These are phyloP conservation scores for Drosophila histrio DNA, from an alignment of 2,888 invertebrate species.

Conservation along the genomic window DNA sequence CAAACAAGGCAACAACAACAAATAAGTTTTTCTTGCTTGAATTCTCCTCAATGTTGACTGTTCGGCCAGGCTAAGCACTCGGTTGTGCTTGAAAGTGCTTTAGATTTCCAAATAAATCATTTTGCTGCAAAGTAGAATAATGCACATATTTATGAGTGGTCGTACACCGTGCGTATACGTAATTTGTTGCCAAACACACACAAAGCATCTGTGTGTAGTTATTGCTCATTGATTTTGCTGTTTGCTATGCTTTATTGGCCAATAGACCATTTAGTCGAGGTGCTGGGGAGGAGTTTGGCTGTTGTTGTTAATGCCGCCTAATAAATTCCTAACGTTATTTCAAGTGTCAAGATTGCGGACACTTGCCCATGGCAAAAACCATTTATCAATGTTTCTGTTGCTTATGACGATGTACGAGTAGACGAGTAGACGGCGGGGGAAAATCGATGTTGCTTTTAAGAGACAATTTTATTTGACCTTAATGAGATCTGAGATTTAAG, in stretches of 20 bases:
- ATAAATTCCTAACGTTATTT: constrained; percentile 64
- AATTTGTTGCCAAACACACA: constrained; percentile 23
- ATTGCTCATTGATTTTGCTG: constrained; percentile 43
- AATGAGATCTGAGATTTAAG: constrained; percentile 22
- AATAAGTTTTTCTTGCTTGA: constrained; percentile 1
- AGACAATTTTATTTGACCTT: constrained; percentile 8
- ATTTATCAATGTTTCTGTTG: constrained; percentile 57
- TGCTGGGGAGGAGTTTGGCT: not conserved
- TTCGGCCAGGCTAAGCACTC: not conserved
- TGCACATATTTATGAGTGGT: constrained; percentile 60
- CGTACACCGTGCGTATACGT: constrained; percentile 49
- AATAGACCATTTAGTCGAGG: not conserved
- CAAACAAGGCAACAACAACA: constrained; percentile 13
- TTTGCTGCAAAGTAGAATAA: constrained; percentile 46
- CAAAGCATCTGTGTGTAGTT: constrained; percentile 15
- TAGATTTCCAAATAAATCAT: constrained; percentile 31
- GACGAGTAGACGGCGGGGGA: not conserved
- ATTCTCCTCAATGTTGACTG: constrained; percentile 12
- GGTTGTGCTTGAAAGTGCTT: constrained; percentile 4
- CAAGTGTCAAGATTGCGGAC: constrained; percentile 70
- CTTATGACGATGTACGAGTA: constrained; percentile 15
- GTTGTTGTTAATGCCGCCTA: constrained; percentile 50
- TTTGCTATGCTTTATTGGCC: constrained; percentile 14
- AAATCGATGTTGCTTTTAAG: constrained; percentile 3
- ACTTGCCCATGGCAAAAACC: constrained; percentile 48